phyloP scores from a whole-genome alignment of 2,113 vertebrate species.

The Ibidorhyncha struthersii region DNA sequence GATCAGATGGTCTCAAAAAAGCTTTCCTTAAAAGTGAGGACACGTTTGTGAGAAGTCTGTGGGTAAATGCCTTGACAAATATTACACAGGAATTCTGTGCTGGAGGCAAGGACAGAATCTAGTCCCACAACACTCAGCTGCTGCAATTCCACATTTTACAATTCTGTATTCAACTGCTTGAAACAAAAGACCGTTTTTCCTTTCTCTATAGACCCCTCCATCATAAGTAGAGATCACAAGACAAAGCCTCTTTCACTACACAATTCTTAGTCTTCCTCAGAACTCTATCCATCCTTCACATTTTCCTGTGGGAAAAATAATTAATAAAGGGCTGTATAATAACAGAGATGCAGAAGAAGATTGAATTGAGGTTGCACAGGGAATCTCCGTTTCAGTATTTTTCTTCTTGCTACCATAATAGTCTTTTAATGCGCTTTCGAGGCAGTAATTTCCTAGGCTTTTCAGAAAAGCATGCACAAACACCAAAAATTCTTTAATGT shows the following conservation, averaged over 20 bases:
- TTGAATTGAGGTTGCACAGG: not conserved
- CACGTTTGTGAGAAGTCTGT: not conserved
- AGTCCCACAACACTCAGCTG: slow-evolving; percentile 11
- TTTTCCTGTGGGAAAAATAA: slow-evolving; percentile 67
- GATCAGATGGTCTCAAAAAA: not conserved
- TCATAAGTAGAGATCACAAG: slow-evolving; percentile 34
- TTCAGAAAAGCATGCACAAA: not conserved
- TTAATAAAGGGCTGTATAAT: slow-evolving; percentile 16
- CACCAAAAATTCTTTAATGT: not conserved
- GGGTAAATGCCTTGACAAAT: slow-evolving; percentile 8
- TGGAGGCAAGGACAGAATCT: slow-evolving; percentile 22
- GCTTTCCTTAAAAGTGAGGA: not conserved
- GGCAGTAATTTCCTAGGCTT: not conserved
- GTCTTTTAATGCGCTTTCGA: not conserved
- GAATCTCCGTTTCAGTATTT: not conserved
- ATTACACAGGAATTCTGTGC: not conserved
- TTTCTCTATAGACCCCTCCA: slow-evolving; percentile 38
- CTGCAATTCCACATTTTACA: slow-evolving; percentile 27
- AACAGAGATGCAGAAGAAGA: not conserved
- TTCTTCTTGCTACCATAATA: not conserved
- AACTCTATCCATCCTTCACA: slow-evolving; percentile 48
- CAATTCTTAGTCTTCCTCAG: slow-evolving; percentile 40
- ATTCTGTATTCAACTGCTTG: slow-evolving; percentile 47
- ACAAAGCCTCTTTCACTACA: slow-evolving; percentile 58
- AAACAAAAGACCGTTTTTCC: slow-evolving; percentile 65